These are phyloP conservation scores for Clistopyga incitator DNA, from an alignment of 2,888 invertebrate species.

Conservation along the genomic window DNA sequence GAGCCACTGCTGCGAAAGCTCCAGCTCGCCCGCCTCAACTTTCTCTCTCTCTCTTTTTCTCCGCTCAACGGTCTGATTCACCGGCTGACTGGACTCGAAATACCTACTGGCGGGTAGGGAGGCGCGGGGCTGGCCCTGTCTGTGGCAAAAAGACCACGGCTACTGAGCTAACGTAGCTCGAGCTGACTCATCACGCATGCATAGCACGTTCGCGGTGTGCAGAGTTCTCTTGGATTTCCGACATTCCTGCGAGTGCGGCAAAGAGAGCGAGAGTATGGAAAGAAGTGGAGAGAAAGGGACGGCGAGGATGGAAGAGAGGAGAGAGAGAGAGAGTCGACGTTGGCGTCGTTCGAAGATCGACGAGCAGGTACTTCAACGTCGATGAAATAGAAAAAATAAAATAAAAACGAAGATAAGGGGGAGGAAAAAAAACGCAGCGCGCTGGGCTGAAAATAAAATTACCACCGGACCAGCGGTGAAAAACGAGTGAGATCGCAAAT, in stretches of 20 bases:
- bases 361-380: conserved; percentile 58
- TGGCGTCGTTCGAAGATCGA: conserved; percentile 62
- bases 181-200: conserved; percentile 72
- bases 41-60: conserved; percentile 32
- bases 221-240: conserved; percentile 69
- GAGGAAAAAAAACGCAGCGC: conserved; percentile 5
- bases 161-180: conserved; percentile 68
- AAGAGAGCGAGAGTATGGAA: conserved; percentile 51
- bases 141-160: conserved; percentile 63
- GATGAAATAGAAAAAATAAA: conserved; percentile 41
- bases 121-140: conserved; percentile 38
- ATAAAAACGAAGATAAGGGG: conserved; percentile 7
- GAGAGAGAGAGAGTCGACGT: conserved; percentile 21
- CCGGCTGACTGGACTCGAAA: conserved; percentile 67
- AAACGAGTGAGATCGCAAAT: conserved; percentile 53
- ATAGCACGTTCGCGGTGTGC: conserved; percentile 69
- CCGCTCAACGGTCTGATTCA: conserved; percentile 56
- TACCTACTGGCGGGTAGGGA: conserved; percentile 56
- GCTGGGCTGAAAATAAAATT: conserved; percentile 14
- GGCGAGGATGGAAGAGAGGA: not conserved
- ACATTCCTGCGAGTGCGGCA: conserved; percentile 53
- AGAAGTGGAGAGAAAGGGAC: conserved; percentile 7
- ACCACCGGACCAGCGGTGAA: conserved; percentile 21
- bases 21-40: conserved; percentile 22
- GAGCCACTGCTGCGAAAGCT: conserved; percentile 40